Evolutionary conservation across 2,888 invertebrate genomes (phyloP).

Genomic region (Agriopis aurantiaria): DNA sequence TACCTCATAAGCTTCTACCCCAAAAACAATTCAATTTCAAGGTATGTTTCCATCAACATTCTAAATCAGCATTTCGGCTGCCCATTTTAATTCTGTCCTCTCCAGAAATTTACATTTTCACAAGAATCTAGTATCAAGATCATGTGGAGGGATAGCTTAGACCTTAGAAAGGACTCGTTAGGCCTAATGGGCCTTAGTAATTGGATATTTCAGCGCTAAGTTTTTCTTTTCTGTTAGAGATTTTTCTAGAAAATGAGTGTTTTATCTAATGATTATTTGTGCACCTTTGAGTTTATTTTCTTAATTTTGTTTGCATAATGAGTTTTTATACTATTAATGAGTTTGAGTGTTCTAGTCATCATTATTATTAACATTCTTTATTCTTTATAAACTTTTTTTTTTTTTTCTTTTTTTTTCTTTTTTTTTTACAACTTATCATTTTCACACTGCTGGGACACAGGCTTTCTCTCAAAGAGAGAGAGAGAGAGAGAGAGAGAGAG

Average conservation of each 20-base stretch:
- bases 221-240: constrained; percentile 29
- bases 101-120: constrained; percentile 36
- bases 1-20: background rate
- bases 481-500: no score
- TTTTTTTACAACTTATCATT: no score
- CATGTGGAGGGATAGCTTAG: constrained; percentile 55
- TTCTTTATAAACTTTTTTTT: no score
- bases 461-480: no score
- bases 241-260: constrained; percentile 20
- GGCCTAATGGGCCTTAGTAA: constrained; percentile 58
- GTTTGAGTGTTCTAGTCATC: no score
- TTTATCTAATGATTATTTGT: constrained; percentile 20
- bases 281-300: constrained; percentile 10
- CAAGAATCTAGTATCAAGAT: constrained; percentile 42
- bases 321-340: no score
- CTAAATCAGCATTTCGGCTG: constrained; percentile 8
- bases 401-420: no score
- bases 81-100: constrained; percentile 17
- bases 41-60: constrained; percentile 12
- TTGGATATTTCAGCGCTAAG: constrained; percentile 50
- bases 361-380: no score
- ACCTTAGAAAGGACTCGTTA: constrained; percentile 53
- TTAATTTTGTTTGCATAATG: constrained; percentile 1
- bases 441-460: no score
- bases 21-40: constrained; percentile 7